Percentiles rank a stretch among this genome's conserved stretches.
phyloP scores from a whole-genome alignment of 2,888 invertebrate genomes.

The Acrobasis consociella region DNA sequence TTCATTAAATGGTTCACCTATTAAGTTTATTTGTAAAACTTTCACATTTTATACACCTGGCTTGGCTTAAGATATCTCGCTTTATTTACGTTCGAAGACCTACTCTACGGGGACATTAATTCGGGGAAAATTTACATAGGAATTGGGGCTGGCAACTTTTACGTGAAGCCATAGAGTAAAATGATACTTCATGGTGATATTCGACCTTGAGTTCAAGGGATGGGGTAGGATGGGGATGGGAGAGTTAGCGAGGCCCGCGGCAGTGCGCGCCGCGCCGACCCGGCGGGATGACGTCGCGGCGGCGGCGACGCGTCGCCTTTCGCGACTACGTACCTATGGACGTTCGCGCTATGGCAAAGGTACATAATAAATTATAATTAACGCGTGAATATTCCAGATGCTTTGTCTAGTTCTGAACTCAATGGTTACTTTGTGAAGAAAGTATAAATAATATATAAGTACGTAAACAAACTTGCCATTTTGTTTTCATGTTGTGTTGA shows the following conservation, averaged over 20 bases:
- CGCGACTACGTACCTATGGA: slow-evolving; percentile 78
- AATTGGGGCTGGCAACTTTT: slow-evolving; percentile 3
- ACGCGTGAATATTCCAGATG: neutral
- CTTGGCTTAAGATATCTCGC: neutral
- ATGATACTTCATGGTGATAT: slow-evolving; percentile 21
- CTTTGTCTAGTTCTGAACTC: neutral
- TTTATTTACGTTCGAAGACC: neutral
- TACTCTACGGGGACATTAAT: slow-evolving; percentile 13
- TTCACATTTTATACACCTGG: too few relatives aligned
- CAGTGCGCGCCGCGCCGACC: slow-evolving; percentile 68
- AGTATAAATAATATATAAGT: neutral
- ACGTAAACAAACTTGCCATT: neutral
- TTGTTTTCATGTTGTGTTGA: too few relatives aligned
- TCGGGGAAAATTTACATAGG: slow-evolving; percentile 16
- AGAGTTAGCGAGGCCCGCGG: slow-evolving; percentile 28
- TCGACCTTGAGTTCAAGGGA: slow-evolving; percentile 25
- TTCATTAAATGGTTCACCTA: neutral
- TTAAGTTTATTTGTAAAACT: neutral
- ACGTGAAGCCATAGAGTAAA: slow-evolving; percentile 20
- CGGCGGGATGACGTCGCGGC: slow-evolving; percentile 70
- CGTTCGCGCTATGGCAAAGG: slow-evolving; percentile 77
- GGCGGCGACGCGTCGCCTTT: slow-evolving; percentile 74
- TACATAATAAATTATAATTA: slow-evolving; percentile 37
- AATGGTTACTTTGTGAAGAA: neutral
- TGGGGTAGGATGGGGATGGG: slow-evolving; percentile 26